phyloP scores from a whole-genome alignment of 2,797 vertebrate species.

The Rhynchotus rufescens region DNA sequence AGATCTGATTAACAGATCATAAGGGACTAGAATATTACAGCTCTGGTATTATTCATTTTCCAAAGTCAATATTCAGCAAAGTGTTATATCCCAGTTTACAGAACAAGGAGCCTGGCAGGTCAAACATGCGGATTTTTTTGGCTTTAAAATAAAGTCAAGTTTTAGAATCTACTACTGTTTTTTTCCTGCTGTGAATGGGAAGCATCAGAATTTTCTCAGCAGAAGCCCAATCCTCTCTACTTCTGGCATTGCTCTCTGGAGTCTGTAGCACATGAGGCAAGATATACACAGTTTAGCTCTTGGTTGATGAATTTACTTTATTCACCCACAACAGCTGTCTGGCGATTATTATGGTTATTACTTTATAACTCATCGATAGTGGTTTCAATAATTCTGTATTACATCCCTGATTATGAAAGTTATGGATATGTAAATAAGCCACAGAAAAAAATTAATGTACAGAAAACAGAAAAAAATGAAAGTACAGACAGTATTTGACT shows the following conservation, averaged over 20 bases:
- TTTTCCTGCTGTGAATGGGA: neutral
- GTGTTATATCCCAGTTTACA: neutral
- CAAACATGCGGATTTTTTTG: accelerated
- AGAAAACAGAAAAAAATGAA: neutral
- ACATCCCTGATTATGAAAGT: neutral
- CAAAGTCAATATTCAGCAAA: neutral
- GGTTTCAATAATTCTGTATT: neutral
- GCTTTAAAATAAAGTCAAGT: neutral
- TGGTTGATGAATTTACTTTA: neutral
- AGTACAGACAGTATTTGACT: neutral
- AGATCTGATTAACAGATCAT: neutral
- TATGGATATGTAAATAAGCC: neutral
- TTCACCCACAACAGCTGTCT: neutral
- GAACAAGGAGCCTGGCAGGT: neutral
- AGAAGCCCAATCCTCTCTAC: neutral
- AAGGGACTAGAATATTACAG: neutral
- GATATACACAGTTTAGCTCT: neutral
- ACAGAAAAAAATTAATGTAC: neutral
- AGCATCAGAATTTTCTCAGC: neutral
- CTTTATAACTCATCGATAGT: accelerated
- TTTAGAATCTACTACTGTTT: neutral
- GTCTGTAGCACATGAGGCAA: neutral
- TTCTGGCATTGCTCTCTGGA: neutral
- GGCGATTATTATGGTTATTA: neutral
- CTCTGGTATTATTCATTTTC: neutral